Evolutionary conservation across 2,113 vertebrate genomes (phyloP).

Genomic region (Lagenorhynchus albirostris): DNA sequence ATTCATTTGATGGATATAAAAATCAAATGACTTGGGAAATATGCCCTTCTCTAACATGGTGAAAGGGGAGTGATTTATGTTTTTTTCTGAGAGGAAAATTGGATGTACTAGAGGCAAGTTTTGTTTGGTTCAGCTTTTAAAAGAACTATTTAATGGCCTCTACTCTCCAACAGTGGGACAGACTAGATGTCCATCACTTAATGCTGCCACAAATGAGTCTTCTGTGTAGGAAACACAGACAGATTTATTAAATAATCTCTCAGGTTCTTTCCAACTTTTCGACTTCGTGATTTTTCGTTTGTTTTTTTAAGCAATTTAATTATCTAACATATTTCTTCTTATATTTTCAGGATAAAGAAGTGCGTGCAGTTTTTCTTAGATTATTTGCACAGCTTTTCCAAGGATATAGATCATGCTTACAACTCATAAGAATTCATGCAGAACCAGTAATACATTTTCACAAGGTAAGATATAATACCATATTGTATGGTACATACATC

Average conservation of each 20-base stretch:
- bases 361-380: constrained; percentile 95
- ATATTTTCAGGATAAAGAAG: constrained; percentile 94
- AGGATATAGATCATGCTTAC: constrained; percentile 97
- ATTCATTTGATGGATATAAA: constrained; percentile 28
- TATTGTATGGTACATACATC: constrained; percentile 15
- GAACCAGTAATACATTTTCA: constrained; percentile 99
- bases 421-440: constrained; percentile 97
- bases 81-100: constrained; percentile 8
- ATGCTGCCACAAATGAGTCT: not conserved
- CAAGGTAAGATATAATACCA: constrained; percentile 86
- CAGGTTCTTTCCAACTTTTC: not conserved
- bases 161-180: not conserved
- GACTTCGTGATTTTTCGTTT: not conserved
- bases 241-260: not conserved
- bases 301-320: constrained; percentile 44
- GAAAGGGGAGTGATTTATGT: not conserved
- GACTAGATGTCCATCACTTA: not conserved
- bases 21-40: constrained; percentile 25
- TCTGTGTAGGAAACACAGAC: not conserved
- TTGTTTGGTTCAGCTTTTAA: constrained; percentile 21
- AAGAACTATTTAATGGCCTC: not conserved
- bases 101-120: not conserved
- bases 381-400: constrained; percentile 99
- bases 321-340: constrained; percentile 14
- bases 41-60: not conserved